phyloP scores from a whole-genome alignment of 1,140 invertebrate species.

The Centruroides vittatus region DNA sequence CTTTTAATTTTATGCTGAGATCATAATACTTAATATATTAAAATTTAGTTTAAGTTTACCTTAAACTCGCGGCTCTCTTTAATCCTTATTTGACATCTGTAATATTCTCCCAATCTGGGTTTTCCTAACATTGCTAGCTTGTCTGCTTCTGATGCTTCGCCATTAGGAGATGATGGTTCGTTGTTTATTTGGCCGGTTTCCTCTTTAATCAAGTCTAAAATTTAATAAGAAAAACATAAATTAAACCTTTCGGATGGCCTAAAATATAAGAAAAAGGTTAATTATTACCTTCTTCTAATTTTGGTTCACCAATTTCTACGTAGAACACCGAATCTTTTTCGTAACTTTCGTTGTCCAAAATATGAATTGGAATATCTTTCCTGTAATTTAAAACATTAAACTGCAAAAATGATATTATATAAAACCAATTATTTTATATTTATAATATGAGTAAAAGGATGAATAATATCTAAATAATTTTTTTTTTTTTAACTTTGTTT shows the following conservation, averaged over 20 bases:
- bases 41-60: slow-evolving; percentile 35
- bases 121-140: slow-evolving; percentile 80
- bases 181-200: slow-evolving; percentile 2
- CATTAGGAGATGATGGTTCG: slow-evolving; percentile 9
- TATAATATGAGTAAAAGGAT: too few species aligned
- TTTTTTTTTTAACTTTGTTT: too few species aligned
- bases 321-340: slow-evolving; percentile 92
- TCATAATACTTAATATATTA: too few species aligned
- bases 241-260: neutral
- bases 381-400: slow-evolving; percentile 46
- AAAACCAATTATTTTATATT: too few species aligned
- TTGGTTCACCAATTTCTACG: slow-evolving; percentile 76
- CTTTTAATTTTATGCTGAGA: too few species aligned
- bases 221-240: neutral
- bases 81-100: slow-evolving; percentile 68
- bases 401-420: slow-evolving; percentile 3
- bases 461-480: too few species aligned
- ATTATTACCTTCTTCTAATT: slow-evolving; percentile 59
- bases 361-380: slow-evolving; percentile 65
- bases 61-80: slow-evolving; percentile 98
- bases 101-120: slow-evolving; percentile 73
- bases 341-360: slow-evolving; percentile 94
- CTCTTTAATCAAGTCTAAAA: slow-evolving; percentile 15
- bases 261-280: slow-evolving; percentile 16
- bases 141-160: slow-evolving; percentile 48